Evolutionary conservation across 2,888 invertebrate species (phyloP).

Genomic region (Hylaea fasciaria): DNA sequence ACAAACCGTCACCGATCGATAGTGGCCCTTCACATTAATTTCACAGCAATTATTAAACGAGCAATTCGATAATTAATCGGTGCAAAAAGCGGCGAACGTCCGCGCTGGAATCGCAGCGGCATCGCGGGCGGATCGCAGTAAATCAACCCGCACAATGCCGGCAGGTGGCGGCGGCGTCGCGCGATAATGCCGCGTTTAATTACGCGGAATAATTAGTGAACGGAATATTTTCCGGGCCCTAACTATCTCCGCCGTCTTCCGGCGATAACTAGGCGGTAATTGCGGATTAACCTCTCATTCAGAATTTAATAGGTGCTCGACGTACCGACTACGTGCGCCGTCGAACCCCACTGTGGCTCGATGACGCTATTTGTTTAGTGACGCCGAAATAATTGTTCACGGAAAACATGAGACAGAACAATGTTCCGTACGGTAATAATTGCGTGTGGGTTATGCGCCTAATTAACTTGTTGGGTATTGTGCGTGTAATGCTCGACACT

Average conservation of each 20-base stretch:
- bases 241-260: slow-evolving; percentile 84
- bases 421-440: slow-evolving; percentile 35
- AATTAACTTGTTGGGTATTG: slow-evolving; percentile 31
- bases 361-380: slow-evolving; percentile 78
- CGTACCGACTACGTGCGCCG: slow-evolving; percentile 49
- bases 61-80: slow-evolving; percentile 83
- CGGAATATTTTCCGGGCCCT: slow-evolving; percentile 85
- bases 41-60: slow-evolving; percentile 81
- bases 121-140: slow-evolving; percentile 81
- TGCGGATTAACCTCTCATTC: slow-evolving; percentile 83
- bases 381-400: slow-evolving; percentile 74
- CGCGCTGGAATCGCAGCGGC: slow-evolving; percentile 74
- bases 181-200: slow-evolving; percentile 84
- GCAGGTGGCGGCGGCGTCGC: slow-evolving; percentile 83
- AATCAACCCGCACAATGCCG: slow-evolving; percentile 83
- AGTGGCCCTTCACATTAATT: slow-evolving; percentile 76
- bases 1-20: slow-evolving; percentile 48
- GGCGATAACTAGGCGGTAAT: slow-evolving; percentile 85
- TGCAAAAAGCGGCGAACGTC: slow-evolving; percentile 79
- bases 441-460: slow-evolving; percentile 31
- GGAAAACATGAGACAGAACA: slow-evolving; percentile 55
- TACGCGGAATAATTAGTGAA: slow-evolving; percentile 86
- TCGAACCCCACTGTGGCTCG: slow-evolving; percentile 58
- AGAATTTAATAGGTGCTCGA: slow-evolving; percentile 81
- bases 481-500: neutral